phyloP scores from a whole-genome alignment of 2,113 vertebrate genomes.

The Stercorarius parasiticus region DNA sequence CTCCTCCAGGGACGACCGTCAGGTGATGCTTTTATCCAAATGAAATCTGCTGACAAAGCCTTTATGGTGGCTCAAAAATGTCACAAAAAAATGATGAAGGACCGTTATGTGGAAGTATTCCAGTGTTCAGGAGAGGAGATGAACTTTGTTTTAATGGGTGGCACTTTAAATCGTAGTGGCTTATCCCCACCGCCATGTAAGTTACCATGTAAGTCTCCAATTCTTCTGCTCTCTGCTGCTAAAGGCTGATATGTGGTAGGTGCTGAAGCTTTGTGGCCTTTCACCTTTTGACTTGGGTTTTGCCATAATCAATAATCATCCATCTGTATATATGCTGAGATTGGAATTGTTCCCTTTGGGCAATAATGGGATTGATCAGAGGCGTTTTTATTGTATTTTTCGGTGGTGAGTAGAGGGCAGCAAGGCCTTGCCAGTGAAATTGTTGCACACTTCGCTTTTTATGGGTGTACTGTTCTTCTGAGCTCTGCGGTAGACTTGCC shows the following conservation, averaged over 20 bases:
- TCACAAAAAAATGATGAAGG: constrained; percentile 98
- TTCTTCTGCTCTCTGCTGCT: constrained; percentile 71
- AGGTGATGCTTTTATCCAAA: constrained; percentile 96
- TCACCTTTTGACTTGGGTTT: constrained; percentile 59
- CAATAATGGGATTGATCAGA: constrained; percentile 56
- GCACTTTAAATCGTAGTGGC: constrained; percentile 94
- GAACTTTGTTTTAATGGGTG: constrained; percentile 98
- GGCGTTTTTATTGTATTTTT: constrained; percentile 23
- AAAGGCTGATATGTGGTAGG: constrained; percentile 69
- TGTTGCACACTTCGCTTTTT: constrained; percentile 44
- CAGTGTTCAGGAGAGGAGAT: constrained; percentile 98
- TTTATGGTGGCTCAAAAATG: constrained; percentile 92
- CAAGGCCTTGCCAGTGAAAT: constrained; percentile 41
- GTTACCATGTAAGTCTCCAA: constrained; percentile 88
- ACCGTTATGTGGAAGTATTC: constrained; percentile 96
- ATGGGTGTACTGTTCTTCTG: constrained; percentile 46
- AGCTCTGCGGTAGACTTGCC: constrained; percentile 56
- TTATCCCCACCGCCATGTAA: constrained; percentile 97
- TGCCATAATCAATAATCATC: constrained; percentile 54
- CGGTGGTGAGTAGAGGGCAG: constrained; percentile 41
- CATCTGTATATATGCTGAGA: constrained; percentile 28
- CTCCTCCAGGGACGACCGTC: constrained; percentile 87
- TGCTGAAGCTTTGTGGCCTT: constrained; percentile 67
- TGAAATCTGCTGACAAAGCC: constrained; percentile 91
- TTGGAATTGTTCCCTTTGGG: constrained; percentile 57